Evolutionary conservation across 2,888 invertebrate species (phyloP).

Genomic region (Sipha maydis): DNA sequence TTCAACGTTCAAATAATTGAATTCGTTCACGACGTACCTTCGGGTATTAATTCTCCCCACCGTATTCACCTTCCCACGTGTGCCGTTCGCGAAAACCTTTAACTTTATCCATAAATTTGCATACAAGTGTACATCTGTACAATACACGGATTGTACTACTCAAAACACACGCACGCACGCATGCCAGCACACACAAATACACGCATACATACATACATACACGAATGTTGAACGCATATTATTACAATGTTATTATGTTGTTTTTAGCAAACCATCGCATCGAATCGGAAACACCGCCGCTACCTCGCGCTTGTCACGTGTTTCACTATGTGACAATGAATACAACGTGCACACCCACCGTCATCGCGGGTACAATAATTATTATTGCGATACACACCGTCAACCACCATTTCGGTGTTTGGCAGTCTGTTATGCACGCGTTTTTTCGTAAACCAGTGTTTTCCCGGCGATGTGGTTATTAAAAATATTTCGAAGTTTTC

Average conservation of each 20-base stretch:
- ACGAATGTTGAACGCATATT: not conserved
- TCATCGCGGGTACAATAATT: not conserved
- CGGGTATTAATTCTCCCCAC: too few relatives aligned
- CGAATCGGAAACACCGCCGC: conserved; percentile 17
- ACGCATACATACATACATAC: not conserved
- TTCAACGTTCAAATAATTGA: not conserved
- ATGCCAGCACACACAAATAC: too few relatives aligned
- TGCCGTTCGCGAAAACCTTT: not conserved
- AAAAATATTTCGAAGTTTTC: not conserved
- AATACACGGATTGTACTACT: too few relatives aligned
- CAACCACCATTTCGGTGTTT: not conserved
- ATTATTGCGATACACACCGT: not conserved
- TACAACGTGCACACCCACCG: not conserved
- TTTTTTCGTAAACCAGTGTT: not conserved
- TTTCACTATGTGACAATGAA: conserved; percentile 8
- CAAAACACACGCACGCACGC: too few relatives aligned
- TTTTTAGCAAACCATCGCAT: not conserved
- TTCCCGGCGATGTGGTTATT: not conserved
- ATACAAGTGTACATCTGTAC: not conserved
- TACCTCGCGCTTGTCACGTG: conserved; percentile 24
- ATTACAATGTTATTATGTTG: not conserved
- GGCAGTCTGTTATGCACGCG: not conserved
- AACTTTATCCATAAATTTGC: not conserved
- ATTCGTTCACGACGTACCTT: too few relatives aligned
- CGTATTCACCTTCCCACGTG: not conserved